These are phyloP conservation scores for Acromyrmex charruanus DNA, from an alignment of 1,140 invertebrate genomes.

Conservation along the genomic window DNA sequence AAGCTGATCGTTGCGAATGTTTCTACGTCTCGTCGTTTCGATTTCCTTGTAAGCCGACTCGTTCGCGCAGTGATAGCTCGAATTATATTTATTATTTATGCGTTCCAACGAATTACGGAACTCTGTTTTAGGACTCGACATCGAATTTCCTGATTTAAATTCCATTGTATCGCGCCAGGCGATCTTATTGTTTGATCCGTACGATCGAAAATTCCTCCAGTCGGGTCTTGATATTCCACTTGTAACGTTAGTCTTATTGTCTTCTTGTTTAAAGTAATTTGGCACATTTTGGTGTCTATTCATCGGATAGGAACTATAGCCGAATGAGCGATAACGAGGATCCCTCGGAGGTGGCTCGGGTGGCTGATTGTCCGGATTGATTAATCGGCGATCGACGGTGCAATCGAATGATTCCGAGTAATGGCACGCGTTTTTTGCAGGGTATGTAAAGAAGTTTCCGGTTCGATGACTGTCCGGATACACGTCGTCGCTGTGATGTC, in stretches of 20 bases:
- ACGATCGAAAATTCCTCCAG: slow-evolving; percentile 44
- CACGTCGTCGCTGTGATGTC: slow-evolving; percentile 68
- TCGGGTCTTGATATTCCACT: slow-evolving; percentile 33
- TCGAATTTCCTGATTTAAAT: neutral
- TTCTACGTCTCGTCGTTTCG: slow-evolving; percentile 66
- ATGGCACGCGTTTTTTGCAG: slow-evolving; percentile 70
- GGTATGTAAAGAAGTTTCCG: slow-evolving; percentile 34
- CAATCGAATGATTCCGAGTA: slow-evolving; percentile 74
- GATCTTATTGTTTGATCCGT: slow-evolving; percentile 67
- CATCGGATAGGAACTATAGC: slow-evolving; percentile 83
- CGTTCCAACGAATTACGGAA: slow-evolving; percentile 59
- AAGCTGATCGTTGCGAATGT: slow-evolving; percentile 68
- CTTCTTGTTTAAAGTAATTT: slow-evolving; percentile 26
- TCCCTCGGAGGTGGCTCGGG: slow-evolving; percentile 91
- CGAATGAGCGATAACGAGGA: slow-evolving; percentile 87
- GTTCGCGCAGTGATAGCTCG: slow-evolving; percentile 55
- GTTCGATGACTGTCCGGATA: neutral
- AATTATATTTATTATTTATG: slow-evolving; percentile 67
- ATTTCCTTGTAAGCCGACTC: slow-evolving; percentile 48
- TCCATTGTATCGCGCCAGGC: slow-evolving; percentile 16
- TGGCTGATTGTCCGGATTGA: slow-evolving; percentile 79
- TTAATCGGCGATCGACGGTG: neutral
- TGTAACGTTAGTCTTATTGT: neutral
- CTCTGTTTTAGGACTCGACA: neutral
- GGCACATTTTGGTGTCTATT: slow-evolving; percentile 68